These are phyloP conservation scores for Epizoanthus scotinus DNA, from an alignment of 92 coral and sea anemone genomes.

Conservation along the genomic window DNA sequence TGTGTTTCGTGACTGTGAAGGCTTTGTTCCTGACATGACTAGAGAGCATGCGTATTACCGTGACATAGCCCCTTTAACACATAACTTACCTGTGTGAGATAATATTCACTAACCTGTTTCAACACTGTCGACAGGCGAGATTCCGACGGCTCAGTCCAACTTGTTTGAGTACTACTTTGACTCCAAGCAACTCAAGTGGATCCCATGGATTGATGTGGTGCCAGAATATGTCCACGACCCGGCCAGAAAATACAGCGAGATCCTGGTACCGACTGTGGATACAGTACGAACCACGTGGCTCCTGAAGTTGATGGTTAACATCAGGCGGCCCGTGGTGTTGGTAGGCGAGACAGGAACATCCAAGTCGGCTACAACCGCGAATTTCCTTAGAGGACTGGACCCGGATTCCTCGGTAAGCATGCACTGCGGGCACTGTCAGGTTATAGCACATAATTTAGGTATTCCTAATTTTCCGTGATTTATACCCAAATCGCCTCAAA, in stretches of 20 bases:
- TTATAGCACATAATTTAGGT: no score
- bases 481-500: no score
- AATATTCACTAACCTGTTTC: not conserved
- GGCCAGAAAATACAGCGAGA: slow-evolving; percentile 92
- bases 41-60: no score
- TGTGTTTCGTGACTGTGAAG: no score
- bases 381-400: slow-evolving; percentile 86
- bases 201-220: slow-evolving; percentile 94
- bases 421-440: not conserved
- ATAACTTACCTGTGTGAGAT: not conserved
- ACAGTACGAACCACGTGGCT: slow-evolving; percentile 99
- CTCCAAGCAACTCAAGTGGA: slow-evolving; percentile 84
- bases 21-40: no score
- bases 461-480: no score
- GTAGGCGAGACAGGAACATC: slow-evolving; percentile 99
- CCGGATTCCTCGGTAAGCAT: slow-evolving; percentile 84
- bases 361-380: slow-evolving; percentile 94
- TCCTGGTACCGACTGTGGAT: slow-evolving; percentile 98
- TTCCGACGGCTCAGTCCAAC: slow-evolving; percentile 86
- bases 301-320: slow-evolving; percentile 90
- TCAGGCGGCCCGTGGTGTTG: slow-evolving; percentile 90
- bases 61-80: not conserved
- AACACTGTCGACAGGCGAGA: slow-evolving; percentile 66
- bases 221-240: slow-evolving; percentile 96
- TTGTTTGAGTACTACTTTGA: slow-evolving; percentile 95